Percentiles rank a stretch among this genome's conserved stretches.
Evolutionary conservation across 30 jellyfish, hydroid and myxozoan genomes (phyloP).

Genomic region (Turritopsis rubra): DNA sequence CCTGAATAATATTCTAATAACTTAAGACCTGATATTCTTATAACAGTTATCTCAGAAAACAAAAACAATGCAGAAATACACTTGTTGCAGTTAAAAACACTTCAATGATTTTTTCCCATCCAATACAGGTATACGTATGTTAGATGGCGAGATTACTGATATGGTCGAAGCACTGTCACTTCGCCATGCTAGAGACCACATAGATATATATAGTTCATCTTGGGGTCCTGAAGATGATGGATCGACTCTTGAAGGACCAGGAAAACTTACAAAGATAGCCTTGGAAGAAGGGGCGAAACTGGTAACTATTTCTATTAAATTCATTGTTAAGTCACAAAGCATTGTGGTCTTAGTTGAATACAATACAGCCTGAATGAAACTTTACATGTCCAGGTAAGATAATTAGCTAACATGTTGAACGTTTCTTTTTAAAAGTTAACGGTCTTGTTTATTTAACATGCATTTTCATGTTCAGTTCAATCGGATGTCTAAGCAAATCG

Average conservation of each 20-base stretch:
- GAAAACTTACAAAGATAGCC: conserved; percentile 54
- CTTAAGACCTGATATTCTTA: too few species aligned
- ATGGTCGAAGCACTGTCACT: conserved; percentile 80
- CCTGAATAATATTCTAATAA: too few species aligned
- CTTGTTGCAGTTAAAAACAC: background rate
- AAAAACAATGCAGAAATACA: background rate
- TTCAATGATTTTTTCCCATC: background rate
- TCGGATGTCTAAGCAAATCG: too few species aligned
- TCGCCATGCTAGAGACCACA: conserved; percentile 76
- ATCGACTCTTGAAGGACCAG: conserved; percentile 95
- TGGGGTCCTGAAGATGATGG: conserved; percentile 99
- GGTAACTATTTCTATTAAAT: conserved; percentile 33
- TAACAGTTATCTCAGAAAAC: too few species aligned
- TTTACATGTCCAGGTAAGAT: too few species aligned
- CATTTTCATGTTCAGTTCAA: too few species aligned
- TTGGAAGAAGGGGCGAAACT: conserved; percentile 65
- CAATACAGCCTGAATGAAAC: too few species aligned
- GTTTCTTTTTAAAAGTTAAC: too few species aligned
- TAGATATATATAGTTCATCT: conserved; percentile 92
- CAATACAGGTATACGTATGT: conserved; percentile 84
- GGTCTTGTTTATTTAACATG: too few species aligned
- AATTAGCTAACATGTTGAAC: too few species aligned
- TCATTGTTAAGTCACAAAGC: too few species aligned
- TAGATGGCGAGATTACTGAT: conserved; percentile 98
- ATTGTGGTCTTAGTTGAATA: too few species aligned